Base-by-base conservation (phyloP, 2,797 vertebrate species). In the Platyrinchus mystaceus region DNA sequence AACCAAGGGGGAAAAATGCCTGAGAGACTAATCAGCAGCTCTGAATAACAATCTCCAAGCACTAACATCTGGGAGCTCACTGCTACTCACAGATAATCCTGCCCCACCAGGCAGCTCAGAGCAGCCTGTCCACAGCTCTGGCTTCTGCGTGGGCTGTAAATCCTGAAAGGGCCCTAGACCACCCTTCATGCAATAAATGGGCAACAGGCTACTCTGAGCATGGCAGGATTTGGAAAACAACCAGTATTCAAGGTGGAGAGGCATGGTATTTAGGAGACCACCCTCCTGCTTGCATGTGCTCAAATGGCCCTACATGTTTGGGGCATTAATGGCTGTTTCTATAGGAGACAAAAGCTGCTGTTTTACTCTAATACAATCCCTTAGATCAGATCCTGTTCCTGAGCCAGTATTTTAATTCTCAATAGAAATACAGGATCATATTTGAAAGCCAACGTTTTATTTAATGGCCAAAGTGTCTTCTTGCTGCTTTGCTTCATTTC, bases 11-110 rank as follows among this genome's bases (percentile, higher is more conserved):
- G 78, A 32, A 67, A 84, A 84, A 84, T 55, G 80, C 82, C 78
- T 30, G 39, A 71, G 84, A 93, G 82, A 49, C 53, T 59, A 47
- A 93, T 81, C 75, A 87, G 82, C 78, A 92, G 69, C 84, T 59
- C 91, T 62, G 43, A 87, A 74, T 37, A 95, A 39, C 37, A 50
- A 66, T 44, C 44, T 82, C 43, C 62, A 70, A 93, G 83, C 56
- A 28, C 88, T 79, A 84, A 95, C 88, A 95, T 93, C 90, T 95
- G 93, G 69, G 34, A 87, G 47, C 64, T 79, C 47, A 2, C 64
- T 50, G 91, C 85, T 93, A 0, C 71, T 87, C 75, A 34, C 46
- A 69, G 85, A 88, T 93, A 86, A 26, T 76, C 53, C 77, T 3
- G 7, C 90, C 80, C 80, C 77, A 75, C n/a, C 4, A 14, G 74